These are phyloP conservation scores for Hirtodrosophila confusa DNA, from an alignment of 2,888 invertebrate genomes.

Conservation along the genomic window DNA sequence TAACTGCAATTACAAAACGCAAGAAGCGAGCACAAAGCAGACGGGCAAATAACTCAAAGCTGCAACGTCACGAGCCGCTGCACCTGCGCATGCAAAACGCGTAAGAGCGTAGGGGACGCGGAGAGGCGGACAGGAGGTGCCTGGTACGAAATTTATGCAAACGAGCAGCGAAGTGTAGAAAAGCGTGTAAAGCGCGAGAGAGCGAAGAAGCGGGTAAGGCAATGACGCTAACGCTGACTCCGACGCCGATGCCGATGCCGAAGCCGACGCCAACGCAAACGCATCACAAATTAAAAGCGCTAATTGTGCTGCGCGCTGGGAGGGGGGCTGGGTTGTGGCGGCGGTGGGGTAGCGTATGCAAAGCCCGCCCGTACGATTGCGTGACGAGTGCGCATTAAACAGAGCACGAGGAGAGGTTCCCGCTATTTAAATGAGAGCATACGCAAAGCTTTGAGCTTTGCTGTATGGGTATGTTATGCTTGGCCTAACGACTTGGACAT, in stretches of 20 bases:
- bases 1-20: conserved; percentile 76
- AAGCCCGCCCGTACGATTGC: conserved; percentile 51
- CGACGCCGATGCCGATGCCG: conserved; percentile 23
- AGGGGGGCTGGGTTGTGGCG: conserved; percentile 6
- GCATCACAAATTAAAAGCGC: conserved; percentile 62
- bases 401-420: conserved; percentile 58
- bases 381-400: conserved; percentile 71
- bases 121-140: conserved; percentile 41
- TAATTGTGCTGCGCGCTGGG: conserved; percentile 58
- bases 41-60: conserved; percentile 13
- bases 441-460: conserved; percentile 49
- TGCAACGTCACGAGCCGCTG: conserved; percentile 14
- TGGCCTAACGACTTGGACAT: conserved; percentile 69
- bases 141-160: conserved; percentile 79
- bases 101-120: conserved; percentile 19
- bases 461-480: conserved; percentile 48
- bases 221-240: conserved; percentile 5
- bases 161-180: conserved; percentile 81
- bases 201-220: conserved; percentile 2
- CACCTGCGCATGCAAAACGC: conserved; percentile 22
- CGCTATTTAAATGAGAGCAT: conserved; percentile 69
- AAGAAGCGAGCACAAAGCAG: conserved; percentile 47
- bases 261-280: conserved; percentile 43
- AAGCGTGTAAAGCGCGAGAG: conserved; percentile 62
- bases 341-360: conserved; percentile 52